Base-by-base conservation (phyloP, 2,888 invertebrate species). In the Myathropa florea region DNA sequence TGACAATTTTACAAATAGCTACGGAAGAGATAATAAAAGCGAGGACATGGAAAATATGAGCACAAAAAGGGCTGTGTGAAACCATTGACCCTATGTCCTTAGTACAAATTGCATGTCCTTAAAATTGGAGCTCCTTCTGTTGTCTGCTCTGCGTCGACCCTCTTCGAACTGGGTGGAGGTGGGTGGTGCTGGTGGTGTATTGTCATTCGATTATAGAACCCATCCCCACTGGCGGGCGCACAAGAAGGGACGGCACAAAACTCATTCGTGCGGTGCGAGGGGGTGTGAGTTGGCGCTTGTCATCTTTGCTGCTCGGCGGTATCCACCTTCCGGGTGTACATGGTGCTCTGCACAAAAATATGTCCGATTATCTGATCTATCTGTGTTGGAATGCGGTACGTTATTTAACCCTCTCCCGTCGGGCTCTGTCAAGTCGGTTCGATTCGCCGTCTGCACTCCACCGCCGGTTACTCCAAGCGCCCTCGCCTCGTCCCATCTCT, bases 91-190 rank as follows among this genome's bases (percentile, higher is more conserved):
- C 59, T 61, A 72, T 77, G 71, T 85, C 71, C 81, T 81, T 77
- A 63, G 72, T 71, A 77, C 77, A 85, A 85, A 85, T 85, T 85
- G 85, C 82, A 82, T 85, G 85, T 82, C 72, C 72, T 81, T 77
- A 70, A 82, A 81, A 84, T 75, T 60, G 64, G n/a, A 39, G 39
- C 39, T 39, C 39, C 39, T 39, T 39, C 39, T 39, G 14, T 9
- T 2, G 18, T 4, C 46, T 28, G 33, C 26, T 26, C 26, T 18
- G 23, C 33, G 33, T 1, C 33, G 12, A 33, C 33, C 33, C 33
- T 33, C 33, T 33, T 39, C 33, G 57, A 59, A 59, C 10, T 59
- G 24, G 23, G 6, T 9, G 24, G 9, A 3, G 26, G 6, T 7
- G 59, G 24, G 24, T 26, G 7, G n/a, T 46, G 46, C 23, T 55